phyloP scores from a whole-genome alignment of 1,140 invertebrate genomes.

The Drosophila pseudoananassae region DNA sequence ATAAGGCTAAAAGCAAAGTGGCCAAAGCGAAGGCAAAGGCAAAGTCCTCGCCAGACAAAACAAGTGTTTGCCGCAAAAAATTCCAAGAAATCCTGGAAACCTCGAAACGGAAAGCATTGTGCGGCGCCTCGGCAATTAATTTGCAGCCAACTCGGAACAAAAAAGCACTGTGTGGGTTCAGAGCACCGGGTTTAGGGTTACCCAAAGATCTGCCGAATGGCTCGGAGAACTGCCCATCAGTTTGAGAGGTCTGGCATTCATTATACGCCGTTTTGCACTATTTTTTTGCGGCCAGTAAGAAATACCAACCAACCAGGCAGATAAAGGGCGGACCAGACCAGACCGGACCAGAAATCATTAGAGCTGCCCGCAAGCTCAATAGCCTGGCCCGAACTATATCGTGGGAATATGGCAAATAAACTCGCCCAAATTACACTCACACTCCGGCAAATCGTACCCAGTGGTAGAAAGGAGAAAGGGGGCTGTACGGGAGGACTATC shows the following conservation, averaged over 20 bases:
- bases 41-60: constrained; percentile 30
- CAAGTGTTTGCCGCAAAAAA: constrained; percentile 70
- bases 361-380: constrained; percentile 69
- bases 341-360: constrained; percentile 68
- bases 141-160: constrained; percentile 45
- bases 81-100: constrained; percentile 67
- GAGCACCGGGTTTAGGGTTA: constrained; percentile 55
- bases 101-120: constrained; percentile 63
- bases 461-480: constrained; percentile 22
- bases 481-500: not conserved
- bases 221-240: constrained; percentile 43
- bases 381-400: constrained; percentile 72
- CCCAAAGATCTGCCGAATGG: constrained; percentile 26
- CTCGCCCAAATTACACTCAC: constrained; percentile 74
- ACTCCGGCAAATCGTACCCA: constrained; percentile 20
- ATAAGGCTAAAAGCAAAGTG: constrained; percentile 43
- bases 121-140: constrained; percentile 79
- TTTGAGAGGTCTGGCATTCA: constrained; percentile 68
- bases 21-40: not conserved
- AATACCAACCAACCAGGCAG: constrained; percentile 9
- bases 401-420: constrained; percentile 82
- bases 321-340: constrained; percentile 22
- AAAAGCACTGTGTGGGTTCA: constrained; percentile 66
- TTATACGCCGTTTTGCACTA: constrained; percentile 80
- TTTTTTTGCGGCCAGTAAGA: constrained; percentile 52